Percentiles rank a stretch among this genome's conserved stretches.
Conservation (phyloP, 2,888 invertebrate genomes). For the Chrysomela aeneicollis region DNA sequence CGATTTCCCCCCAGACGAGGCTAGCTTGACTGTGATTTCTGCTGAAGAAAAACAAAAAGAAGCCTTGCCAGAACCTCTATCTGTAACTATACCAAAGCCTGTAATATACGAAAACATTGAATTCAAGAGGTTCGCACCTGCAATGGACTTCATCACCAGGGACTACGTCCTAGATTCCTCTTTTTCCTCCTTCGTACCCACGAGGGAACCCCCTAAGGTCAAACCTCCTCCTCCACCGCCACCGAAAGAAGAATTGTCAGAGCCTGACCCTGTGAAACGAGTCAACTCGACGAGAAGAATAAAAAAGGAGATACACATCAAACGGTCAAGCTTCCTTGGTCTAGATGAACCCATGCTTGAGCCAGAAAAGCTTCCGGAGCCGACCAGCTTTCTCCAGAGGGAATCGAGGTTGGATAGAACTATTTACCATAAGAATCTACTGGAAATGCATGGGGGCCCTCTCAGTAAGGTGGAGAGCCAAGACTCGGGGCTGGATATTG, state of each 20-base stretch:
- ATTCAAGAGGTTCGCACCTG: constrained; percentile 57
- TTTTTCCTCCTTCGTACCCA: constrained; percentile 67
- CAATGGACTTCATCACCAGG: constrained; percentile 53
- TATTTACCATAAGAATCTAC: constrained; percentile 69
- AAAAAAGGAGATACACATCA: constrained; percentile 84
- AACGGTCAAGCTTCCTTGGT: constrained; percentile 86
- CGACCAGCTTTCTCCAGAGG: constrained; percentile 80
- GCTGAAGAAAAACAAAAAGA: constrained; percentile 23
- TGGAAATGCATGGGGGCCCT: constrained; percentile 50
- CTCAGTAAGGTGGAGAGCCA: constrained; percentile 68
- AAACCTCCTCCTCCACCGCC: constrained; percentile 82
- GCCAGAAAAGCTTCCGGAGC: constrained; percentile 76
- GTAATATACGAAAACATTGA: constrained; percentile 63
- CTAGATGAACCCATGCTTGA: constrained; percentile 78
- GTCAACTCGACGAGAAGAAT: constrained; percentile 85
- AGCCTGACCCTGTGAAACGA: constrained; percentile 66
- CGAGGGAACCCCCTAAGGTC: constrained; percentile 67
- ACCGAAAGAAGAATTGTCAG: constrained; percentile 61
- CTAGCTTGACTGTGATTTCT: constrained; percentile 21
- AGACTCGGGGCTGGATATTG: constrained; percentile 81
- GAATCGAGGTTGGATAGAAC: constrained; percentile 81
- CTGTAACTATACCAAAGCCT: constrained; percentile 52
- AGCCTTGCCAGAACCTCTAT: constrained; percentile 28
- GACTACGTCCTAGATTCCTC: constrained; percentile 64
- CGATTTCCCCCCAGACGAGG: constrained; percentile 36